These are phyloP conservation scores for Lycopodina hypogea DNA, from an alignment of 37 sponge, comb jelly and placozoan genomes.

Conservation along the genomic window DNA sequence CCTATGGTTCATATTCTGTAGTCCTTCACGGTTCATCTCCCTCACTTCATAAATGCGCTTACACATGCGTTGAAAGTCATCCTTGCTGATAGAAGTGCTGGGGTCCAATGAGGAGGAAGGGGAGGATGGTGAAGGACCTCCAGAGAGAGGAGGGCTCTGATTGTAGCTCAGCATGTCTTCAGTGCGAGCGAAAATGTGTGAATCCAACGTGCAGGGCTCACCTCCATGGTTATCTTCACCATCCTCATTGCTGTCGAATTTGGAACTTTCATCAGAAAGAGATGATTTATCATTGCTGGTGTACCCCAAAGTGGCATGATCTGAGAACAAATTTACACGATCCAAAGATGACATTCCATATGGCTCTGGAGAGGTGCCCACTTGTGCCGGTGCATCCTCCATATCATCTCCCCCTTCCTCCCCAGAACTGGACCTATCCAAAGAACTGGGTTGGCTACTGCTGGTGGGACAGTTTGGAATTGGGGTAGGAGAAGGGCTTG, in stretches of 20 bases:
- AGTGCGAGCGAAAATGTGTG: not conserved
- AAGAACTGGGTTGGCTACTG: not conserved
- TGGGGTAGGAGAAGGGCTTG: not conserved
- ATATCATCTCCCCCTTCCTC: not conserved
- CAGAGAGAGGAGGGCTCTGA: not conserved
- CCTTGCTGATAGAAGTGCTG: not conserved
- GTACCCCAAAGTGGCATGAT: not conserved
- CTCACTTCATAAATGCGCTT: not conserved
- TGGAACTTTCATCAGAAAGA: not conserved
- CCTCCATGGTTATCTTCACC: not conserved
- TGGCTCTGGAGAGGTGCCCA: not conserved
- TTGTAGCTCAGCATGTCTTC: not conserved
- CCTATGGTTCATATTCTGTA: not conserved
- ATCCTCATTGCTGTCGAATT: not conserved
- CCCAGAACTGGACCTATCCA: not conserved
- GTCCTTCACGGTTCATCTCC: not conserved
- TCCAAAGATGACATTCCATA: not conserved
- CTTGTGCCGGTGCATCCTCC: not conserved
- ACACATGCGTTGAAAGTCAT: not conserved
- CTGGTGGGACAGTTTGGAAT: not conserved
- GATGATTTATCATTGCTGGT: not conserved
- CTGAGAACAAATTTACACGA: not conserved
- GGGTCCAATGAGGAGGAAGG: not conserved
- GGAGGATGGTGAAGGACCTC: not conserved
- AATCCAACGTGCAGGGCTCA: not conserved